Conservation (phyloP, 2,888 invertebrate genomes). For the Pollenia griseotomentosa region DNA sequence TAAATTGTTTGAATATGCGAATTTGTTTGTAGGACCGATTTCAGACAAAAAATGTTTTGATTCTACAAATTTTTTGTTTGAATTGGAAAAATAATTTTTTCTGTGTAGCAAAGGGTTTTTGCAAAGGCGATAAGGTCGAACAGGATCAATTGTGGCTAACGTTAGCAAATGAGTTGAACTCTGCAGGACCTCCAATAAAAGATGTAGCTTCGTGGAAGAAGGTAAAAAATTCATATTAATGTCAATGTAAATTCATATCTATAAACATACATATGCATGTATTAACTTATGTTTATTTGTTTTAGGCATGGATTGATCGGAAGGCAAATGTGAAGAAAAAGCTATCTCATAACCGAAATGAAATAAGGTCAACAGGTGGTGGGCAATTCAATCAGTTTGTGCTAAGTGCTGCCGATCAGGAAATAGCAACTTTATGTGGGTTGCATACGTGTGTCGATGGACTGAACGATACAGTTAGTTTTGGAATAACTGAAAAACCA, state of each 20-base stretch:
- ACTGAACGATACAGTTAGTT: neutral
- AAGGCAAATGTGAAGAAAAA: too few species aligned
- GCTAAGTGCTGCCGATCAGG: conserved; percentile 8
- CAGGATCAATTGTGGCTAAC: conserved; percentile 76
- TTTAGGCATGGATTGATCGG: conserved; percentile 30
- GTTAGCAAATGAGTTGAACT: conserved; percentile 75
- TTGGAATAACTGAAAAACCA: neutral
- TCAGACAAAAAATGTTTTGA: too few species aligned
- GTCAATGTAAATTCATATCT: too few species aligned
- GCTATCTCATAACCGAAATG: conserved; percentile 22
- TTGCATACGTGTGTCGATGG: conserved; percentile 6
- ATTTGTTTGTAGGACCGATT: too few species aligned
- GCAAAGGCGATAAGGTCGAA: conserved; percentile 76
- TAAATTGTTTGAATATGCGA: too few species aligned
- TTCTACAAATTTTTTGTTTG: too few species aligned
- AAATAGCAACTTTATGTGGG: too few species aligned
- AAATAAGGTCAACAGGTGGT: conserved; percentile 17
- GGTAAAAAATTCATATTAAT: too few species aligned
- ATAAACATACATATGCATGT: too few species aligned
- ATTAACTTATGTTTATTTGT: neutral
- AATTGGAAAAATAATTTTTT: too few species aligned
- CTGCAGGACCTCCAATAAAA: conserved; percentile 76
- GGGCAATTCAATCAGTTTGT: conserved; percentile 25
- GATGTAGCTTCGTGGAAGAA: conserved; percentile 76
- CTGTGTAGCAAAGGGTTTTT: conserved; percentile 76